These are phyloP conservation scores for Bradypus variegatus DNA, from an alignment of 2,797 vertebrate genomes.

Conservation along the genomic window DNA sequence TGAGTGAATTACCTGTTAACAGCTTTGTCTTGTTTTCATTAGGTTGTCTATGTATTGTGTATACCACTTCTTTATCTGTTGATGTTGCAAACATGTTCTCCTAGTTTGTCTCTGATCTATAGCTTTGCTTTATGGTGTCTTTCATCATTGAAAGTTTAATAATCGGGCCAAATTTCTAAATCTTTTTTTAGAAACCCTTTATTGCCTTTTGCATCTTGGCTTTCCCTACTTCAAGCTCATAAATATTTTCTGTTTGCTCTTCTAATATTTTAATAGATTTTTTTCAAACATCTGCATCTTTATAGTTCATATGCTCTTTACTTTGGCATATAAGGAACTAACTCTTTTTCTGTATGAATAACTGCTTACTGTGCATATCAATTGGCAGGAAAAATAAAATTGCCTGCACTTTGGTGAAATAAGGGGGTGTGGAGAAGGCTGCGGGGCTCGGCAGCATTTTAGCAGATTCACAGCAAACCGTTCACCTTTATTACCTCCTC, in stretches of 20 bases:
- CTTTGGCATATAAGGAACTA: background rate
- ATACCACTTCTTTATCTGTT: background rate
- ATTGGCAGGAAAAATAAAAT: background rate
- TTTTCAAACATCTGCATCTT: background rate
- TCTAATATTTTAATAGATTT: background rate
- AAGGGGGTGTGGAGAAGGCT: background rate
- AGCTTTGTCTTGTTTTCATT: background rate
- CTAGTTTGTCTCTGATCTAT: background rate
- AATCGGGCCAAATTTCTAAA: background rate
- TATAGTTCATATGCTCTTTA: background rate
- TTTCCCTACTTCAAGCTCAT: background rate
- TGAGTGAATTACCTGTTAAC: background rate
- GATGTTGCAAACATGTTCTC: background rate
- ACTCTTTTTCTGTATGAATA: background rate
- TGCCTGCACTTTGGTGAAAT: background rate
- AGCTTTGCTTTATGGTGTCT: background rate
- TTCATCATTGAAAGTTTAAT: background rate
- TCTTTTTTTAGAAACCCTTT: background rate
- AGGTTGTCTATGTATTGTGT: background rate
- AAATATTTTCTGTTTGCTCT: background rate
- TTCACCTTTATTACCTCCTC: background rate
- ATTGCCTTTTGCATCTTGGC: background rate
- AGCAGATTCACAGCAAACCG: background rate
- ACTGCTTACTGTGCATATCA: too few relatives aligned
- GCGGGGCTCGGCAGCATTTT: background rate